Conservation (phyloP, 2,113 vertebrate species). For the Rallus limicola region DNA sequence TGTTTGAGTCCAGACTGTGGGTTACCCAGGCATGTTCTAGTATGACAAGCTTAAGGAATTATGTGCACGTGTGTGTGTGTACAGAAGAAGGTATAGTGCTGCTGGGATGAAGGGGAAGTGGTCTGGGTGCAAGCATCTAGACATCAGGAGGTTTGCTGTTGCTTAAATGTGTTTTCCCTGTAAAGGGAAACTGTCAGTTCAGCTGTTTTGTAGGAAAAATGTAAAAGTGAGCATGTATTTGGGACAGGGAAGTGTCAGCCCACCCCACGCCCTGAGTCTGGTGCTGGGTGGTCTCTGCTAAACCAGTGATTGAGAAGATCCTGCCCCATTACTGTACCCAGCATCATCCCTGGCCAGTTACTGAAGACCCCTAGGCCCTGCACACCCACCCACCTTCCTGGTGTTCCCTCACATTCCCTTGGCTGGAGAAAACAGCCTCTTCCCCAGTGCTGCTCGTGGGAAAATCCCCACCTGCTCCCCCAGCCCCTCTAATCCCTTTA, state of each 20-base stretch:
- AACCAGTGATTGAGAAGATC: not conserved
- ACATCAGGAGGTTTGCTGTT: not conserved
- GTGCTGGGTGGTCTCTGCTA: not conserved
- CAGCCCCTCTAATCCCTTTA: slow-evolving; percentile 53
- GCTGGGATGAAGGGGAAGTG: not conserved
- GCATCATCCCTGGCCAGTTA: not conserved
- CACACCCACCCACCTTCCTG: accelerated
- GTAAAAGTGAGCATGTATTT: accelerated
- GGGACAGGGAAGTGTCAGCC: not conserved
- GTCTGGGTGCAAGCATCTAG: not conserved
- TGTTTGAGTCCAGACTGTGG: not conserved
- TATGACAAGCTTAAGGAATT: not conserved
- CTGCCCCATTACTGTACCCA: not conserved
- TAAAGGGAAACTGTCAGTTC: not conserved
- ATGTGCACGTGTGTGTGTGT: no score
- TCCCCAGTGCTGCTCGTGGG: accelerated
- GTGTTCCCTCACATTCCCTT: accelerated
- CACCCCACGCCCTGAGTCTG: accelerated
- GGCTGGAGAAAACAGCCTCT: not conserved
- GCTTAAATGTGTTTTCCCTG: not conserved
- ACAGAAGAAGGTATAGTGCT: not conserved
- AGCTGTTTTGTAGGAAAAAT: not conserved
- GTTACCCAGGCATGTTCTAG: not conserved
- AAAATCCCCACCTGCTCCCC: not conserved
- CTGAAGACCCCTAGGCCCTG: not conserved